A percentile compares a stretch with the other conserved stretches of the same genome.
These are phyloP conservation scores for Athrips mouffetella DNA, from an alignment of 2,888 invertebrate genomes.

Conservation along the genomic window DNA sequence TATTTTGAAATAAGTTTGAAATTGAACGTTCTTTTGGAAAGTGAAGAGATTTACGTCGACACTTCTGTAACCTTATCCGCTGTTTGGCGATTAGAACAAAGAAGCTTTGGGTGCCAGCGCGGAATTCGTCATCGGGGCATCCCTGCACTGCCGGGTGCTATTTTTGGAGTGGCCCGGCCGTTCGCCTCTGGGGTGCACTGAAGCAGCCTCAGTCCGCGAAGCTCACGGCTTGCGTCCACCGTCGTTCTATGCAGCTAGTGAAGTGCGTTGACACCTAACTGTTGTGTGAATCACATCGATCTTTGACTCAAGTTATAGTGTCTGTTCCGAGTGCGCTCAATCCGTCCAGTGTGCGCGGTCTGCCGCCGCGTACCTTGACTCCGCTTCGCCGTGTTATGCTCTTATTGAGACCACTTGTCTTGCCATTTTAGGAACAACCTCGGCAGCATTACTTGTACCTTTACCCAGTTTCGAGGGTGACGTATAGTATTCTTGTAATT, in stretches of 20 bases:
- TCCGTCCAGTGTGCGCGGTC: slow-evolving; percentile 39
- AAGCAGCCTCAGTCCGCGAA: slow-evolving; percentile 57
- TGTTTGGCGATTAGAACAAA: slow-evolving; percentile 46
- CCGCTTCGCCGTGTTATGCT: slow-evolving; percentile 57
- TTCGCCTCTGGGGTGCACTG: slow-evolving; percentile 63
- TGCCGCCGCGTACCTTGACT: slow-evolving; percentile 71
- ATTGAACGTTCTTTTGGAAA: neutral
- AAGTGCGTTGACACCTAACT: slow-evolving; percentile 76
- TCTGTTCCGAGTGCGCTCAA: slow-evolving; percentile 63
- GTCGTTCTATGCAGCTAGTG: slow-evolving; percentile 56
- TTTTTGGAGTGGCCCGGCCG: slow-evolving; percentile 67
- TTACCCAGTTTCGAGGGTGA: slow-evolving; percentile 66
- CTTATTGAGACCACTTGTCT: slow-evolving; percentile 63
- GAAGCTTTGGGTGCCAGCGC: slow-evolving; percentile 40
- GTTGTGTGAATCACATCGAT: slow-evolving; percentile 69
- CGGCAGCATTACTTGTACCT: slow-evolving; percentile 59
- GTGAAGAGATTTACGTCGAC: neutral
- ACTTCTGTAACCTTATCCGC: slow-evolving; percentile 6
- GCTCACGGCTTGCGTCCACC: slow-evolving; percentile 56
- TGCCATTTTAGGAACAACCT: slow-evolving; percentile 68
- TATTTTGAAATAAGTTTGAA: neutral
- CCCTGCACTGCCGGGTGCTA: slow-evolving; percentile 74
- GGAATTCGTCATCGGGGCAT: slow-evolving; percentile 66
- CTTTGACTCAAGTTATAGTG: slow-evolving; percentile 46
- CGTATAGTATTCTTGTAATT: slow-evolving; percentile 41